Base-by-base conservation (phyloP, 2,113 vertebrate genomes). In the Callionymus lyra region DNA sequence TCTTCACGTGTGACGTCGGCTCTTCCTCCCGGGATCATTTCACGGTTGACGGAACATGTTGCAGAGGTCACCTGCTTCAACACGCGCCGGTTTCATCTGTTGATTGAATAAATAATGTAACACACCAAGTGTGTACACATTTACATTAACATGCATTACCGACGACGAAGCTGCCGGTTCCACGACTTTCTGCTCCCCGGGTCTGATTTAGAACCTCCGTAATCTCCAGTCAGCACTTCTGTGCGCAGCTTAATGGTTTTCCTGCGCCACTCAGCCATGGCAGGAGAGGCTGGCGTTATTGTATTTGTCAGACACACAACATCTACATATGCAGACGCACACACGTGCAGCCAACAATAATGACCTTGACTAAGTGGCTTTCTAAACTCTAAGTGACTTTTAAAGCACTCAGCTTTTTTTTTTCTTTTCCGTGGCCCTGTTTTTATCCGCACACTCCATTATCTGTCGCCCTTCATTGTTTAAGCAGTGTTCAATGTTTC, bases 341-440 rank as follows among this genome's bases (percentile, higher is more conserved):
- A 45, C 57, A 52, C 46, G 33, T 34, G 34, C 50, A 38, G 27
- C 21, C 54, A 59, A 17, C 59, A 48, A 41, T 65, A 81, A 67
- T 73, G 68, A 75, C 68, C 64, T 74, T 77, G 68, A 58, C 68
- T 65, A 71, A 78, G 72, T 72, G 68, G 65, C 65, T 76, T 60
- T 66, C 53, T 38, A 70, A 50, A 65, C 48, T 62, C 34, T 57
- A 70, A 64, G 63, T 62, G 75, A 74, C 63, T 72, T 76, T 65
- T 57, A 52, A 41, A 64, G 52, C 58, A 48, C 55, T 57, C 53
- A 59, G 51, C 53, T 49, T 59, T 45, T 56, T 50, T 49, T 59
- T 45, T 56, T 50, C 14, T 63, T 54, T 54, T 45, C 44, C 31
- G n/a, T 48, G 16, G 41, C 44, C 56, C 40, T 33, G 41, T 33